A percentile compares a stretch with the other conserved stretches of the same genome.
Evolutionary conservation across 2,797 vertebrate genomes (phyloP).

Genomic region (Eospalax fontanierii): DNA sequence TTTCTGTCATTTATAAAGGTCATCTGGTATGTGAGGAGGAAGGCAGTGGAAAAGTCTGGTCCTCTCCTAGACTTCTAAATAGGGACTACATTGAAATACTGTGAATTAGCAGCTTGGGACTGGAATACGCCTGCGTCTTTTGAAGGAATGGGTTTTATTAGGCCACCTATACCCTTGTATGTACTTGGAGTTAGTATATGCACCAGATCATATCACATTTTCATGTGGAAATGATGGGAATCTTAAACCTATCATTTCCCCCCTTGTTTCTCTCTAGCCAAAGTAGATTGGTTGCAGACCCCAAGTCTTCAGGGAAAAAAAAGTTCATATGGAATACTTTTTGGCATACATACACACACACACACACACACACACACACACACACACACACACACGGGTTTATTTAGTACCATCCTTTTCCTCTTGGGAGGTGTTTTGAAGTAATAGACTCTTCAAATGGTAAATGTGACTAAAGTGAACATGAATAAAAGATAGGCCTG

Average conservation of each 20-base stretch:
- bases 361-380: no score
- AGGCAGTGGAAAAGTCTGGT: constrained; percentile 81
- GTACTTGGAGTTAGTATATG: neutral
- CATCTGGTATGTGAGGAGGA: constrained; percentile 85
- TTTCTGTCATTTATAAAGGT: constrained; percentile 91
- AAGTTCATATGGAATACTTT: constrained; percentile 26
- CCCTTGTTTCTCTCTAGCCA: constrained; percentile 52
- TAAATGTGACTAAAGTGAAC: constrained; percentile 71
- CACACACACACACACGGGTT: no score
- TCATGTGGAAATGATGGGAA: constrained; percentile 31
- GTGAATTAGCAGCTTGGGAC: neutral
- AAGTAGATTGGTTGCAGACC: constrained; percentile 17
- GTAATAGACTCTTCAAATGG: constrained; percentile 75
- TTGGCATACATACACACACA: constrained; percentile 35
- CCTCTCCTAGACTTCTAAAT: constrained; percentile 71
- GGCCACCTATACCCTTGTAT: neutral
- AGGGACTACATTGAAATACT: constrained; percentile 43
- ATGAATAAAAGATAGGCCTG: constrained; percentile 81
- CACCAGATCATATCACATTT: constrained; percentile 33
- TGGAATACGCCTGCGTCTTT: neutral
- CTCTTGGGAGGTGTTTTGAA: constrained; percentile 73
- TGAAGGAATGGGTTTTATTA: constrained; percentile 70
- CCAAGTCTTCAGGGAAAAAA: constrained; percentile 20
- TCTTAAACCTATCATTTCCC: constrained; percentile 31
- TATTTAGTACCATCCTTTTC: constrained; percentile 66